These are phyloP conservation scores for Manacus vitellinus DNA, from an alignment of 2,113 vertebrate genomes.

Conservation along the genomic window DNA sequence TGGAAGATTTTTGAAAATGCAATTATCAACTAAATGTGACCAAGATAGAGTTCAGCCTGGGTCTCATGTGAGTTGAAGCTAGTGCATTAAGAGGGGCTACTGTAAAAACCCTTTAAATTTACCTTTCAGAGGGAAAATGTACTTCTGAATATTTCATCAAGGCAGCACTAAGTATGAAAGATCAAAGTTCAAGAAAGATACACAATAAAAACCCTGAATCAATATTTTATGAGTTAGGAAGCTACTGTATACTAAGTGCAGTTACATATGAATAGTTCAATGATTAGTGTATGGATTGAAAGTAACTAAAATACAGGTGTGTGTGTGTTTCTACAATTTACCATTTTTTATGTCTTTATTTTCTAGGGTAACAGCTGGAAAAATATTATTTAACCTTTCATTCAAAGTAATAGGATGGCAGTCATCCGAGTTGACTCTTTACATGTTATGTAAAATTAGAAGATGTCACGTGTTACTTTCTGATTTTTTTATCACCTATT, in stretches of 20 bases:
- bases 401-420: neutral
- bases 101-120: conserved; percentile 6
- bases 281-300: neutral
- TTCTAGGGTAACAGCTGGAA: neutral
- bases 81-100: neutral
- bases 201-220: neutral
- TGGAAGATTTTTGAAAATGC: neutral
- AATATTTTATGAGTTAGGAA: conserved; percentile 11
- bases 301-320: neutral
- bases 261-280: neutral
- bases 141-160: conserved; percentile 54
- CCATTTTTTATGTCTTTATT: neutral
- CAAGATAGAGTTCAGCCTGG: neutral
- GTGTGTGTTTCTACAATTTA: neutral
- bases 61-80: neutral
- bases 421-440: neutral
- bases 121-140: conserved; percentile 24
- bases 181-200: conserved; percentile 17
- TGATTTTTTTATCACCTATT: neutral
- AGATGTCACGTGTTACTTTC: neutral
- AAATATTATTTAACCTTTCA: neutral
- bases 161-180: conserved; percentile 29
- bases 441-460: neutral
- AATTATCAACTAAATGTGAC: neutral
- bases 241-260: neutral